phyloP scores from a whole-genome alignment of 2,888 invertebrate genomes.

The Creontiades dilutus region DNA sequence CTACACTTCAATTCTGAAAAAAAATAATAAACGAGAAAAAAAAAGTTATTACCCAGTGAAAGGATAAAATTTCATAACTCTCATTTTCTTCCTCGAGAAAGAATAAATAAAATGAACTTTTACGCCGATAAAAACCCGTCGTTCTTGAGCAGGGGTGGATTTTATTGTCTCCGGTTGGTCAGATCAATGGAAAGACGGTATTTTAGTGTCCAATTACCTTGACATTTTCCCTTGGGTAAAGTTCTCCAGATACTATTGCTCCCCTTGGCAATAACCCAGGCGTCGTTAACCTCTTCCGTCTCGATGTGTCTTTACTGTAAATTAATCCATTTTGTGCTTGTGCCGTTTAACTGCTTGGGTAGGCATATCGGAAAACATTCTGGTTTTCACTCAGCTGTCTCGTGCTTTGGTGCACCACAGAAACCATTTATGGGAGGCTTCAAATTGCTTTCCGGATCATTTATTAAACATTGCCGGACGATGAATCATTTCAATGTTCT shows the following conservation, averaged over 20 bases:
- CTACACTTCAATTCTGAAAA: too few relatives aligned
- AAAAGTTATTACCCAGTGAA: not conserved
- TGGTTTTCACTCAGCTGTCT: too few relatives aligned
- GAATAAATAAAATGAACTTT: constrained; percentile 2
- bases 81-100: not conserved
- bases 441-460: too few relatives aligned
- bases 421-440: too few relatives aligned
- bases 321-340: constrained; percentile 29
- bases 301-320: not conserved
- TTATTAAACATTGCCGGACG: too few relatives aligned
- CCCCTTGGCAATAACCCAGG: constrained; percentile 16
- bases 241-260: constrained; percentile 22
- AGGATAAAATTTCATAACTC: not conserved
- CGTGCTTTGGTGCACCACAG: too few relatives aligned
- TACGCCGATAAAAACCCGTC: not conserved
- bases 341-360: not conserved
- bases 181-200: constrained; percentile 6
- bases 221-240: constrained; percentile 13
- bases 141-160: constrained; percentile 20
- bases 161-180: constrained; percentile 44
- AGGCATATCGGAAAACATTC: too few relatives aligned
- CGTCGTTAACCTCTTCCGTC: not conserved
- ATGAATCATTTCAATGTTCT: too few relatives aligned
- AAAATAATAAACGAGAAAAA: not conserved
- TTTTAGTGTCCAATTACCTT: constrained; percentile 1